Conservation (phyloP, 2,113 vertebrate genomes). For the rabbit (Oryctolagus cuniculus) region mOryCun1.1 NC_091437.1:61090001-61090500, state of each 20-base stretch:
- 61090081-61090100: background rate
- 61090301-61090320: background rate
- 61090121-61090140: background rate
- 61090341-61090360: background rate
- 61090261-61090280: background rate
- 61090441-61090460: background rate
- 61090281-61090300: no score
- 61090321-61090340: background rate
- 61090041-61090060: background rate
- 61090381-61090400: background rate
- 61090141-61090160: background rate
- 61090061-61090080: no score
- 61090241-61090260: accelerated
- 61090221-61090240: accelerated
- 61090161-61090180: background rate
- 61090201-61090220: background rate
- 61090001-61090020: background rate
- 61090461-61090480: no score
- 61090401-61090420: background rate
- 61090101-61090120: background rate
- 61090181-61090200: background rate
- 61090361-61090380: background rate
- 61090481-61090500: no score
- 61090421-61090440: background rate
- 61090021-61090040: background rate